These are phyloP conservation scores for Cepaea nemoralis DNA, from an alignment of 1,140 invertebrate genomes.

Conservation along the genomic window DNA sequence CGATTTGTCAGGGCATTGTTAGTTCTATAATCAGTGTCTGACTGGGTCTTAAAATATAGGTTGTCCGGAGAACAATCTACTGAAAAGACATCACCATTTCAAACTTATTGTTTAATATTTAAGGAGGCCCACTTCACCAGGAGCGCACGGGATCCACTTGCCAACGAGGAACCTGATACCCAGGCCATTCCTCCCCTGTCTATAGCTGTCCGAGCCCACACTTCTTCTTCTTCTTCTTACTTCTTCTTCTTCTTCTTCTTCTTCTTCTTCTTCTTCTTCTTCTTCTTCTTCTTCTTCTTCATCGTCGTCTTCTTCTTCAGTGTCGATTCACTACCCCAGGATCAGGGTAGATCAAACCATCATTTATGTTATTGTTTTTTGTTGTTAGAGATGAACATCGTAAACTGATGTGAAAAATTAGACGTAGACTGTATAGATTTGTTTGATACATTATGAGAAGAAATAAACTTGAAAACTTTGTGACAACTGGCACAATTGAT, in stretches of 20 bases:
- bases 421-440: neutral
- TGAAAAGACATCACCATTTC: neutral
- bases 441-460: too few relatives aligned
- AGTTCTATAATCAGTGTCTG: neutral
- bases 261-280: slow-evolving; percentile 12
- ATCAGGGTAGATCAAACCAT: neutral
- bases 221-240: too few relatives aligned
- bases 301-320: neutral
- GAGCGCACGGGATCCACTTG: neutral
- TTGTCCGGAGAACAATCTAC: neutral
- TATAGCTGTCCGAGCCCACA: neutral
- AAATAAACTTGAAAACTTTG: too few relatives aligned
- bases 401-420: neutral
- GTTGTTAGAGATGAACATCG: neutral
- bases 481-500: too few relatives aligned
- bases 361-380: neutral
- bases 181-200: neutral
- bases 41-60: neutral
- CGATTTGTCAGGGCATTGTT: neutral
- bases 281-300: too few relatives aligned
- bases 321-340: neutral
- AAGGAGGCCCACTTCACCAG: neutral
- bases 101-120: too few relatives aligned
- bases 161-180: neutral
- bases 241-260: too few relatives aligned